Percentiles rank a stretch among this genome's conserved stretches.
Evolutionary conservation across 2,113 vertebrate species (phyloP).

Genomic region (Amia ocellicauda): DNA sequence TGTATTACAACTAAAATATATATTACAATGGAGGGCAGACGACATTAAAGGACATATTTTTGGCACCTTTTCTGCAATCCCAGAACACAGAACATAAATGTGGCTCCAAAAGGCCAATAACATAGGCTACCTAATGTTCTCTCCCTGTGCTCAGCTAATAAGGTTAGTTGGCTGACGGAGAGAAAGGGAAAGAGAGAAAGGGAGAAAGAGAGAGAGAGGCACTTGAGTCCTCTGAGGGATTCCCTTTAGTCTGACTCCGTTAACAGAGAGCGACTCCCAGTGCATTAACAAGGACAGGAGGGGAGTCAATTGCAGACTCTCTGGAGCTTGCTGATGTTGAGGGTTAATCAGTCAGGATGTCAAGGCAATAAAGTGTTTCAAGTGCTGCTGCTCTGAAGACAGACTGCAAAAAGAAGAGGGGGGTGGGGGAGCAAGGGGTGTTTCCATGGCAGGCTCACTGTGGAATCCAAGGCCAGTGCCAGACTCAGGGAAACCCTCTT

Average conservation of each 20-base stretch:
- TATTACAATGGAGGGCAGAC: too few relatives aligned
- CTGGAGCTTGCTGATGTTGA: slow-evolving; percentile 22
- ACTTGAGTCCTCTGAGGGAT: slow-evolving; percentile 38
- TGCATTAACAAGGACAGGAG: slow-evolving; percentile 24
- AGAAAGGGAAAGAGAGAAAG: slow-evolving; percentile 20
- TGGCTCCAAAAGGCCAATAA: slow-evolving; percentile 45
- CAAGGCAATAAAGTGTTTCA: slow-evolving; percentile 13
- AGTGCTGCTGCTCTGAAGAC: slow-evolving; percentile 34
- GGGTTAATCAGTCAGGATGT: slow-evolving; percentile 21
- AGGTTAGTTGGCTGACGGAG: slow-evolving; percentile 50
- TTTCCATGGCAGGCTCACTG: slow-evolving; percentile 75
- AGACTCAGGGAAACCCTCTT: slow-evolving; percentile 77
- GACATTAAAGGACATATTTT: slow-evolving; percentile 21
- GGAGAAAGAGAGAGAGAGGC: slow-evolving; percentile 14
- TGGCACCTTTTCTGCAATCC: slow-evolving; percentile 20
- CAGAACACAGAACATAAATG: slow-evolving; percentile 44
- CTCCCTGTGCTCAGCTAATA: slow-evolving; percentile 41
- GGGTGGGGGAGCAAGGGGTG: slow-evolving; percentile 31
- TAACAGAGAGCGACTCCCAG: slow-evolving; percentile 40
- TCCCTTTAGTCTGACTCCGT: slow-evolving; percentile 46
- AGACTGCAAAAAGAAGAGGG: slow-evolving; percentile 18
- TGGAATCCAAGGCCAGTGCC: slow-evolving; percentile 71
- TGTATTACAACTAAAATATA: too few relatives aligned
- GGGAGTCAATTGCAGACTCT: slow-evolving; percentile 29
- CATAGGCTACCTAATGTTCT: slow-evolving; percentile 44